Base-by-base conservation (phyloP, 1,140 invertebrate genomes). In the Caenorhabditis remanei region DNA sequence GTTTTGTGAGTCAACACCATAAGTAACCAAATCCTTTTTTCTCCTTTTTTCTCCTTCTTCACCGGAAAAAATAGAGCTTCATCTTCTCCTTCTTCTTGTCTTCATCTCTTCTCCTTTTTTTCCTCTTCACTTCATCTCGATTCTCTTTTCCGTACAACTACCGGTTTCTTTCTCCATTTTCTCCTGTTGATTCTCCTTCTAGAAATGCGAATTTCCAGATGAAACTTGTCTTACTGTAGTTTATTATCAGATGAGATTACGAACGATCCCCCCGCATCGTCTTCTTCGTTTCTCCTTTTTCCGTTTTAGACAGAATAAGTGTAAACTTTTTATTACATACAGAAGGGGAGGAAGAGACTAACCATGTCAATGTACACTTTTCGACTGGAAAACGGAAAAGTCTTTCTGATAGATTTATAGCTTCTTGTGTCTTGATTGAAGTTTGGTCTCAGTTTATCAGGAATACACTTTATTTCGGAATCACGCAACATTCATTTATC, bases 271-370 rank as follows among this genome's bases (percentile, higher is more conserved):
- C 16, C 50, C 50, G 16, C 50, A 13, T 53, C 50, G 9, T 5
- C 13, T 53, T 53, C 50, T 53, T 53, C 50, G 50, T 4, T 50
- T 50, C 16, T 16, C 50, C 13, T 11, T 53, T 21, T 46, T 71
- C 65, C 41, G 65, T 46, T 46, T n/a, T 46, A 43, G 65, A 71
- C 65, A 71, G 4, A 41, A 71, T 46, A 13, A 71, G 71, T 79
- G 71, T 79, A 79, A 79, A 79, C 71, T 48, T 79, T 71, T 79
- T 79, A 79, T 79, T 79, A 79, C 71, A 79, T 71, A 43, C n/a
- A 0, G 41, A 46, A 71, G 19, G 13, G 11, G 65, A 71, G 21
- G 14, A 9, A 63, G 21, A 63, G 11, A 43, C 65, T 71, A 71
- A 71, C 65, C 16, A 71, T 71, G 40, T 71, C 65, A 24, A 43